Percentiles rank a stretch among this genome's conserved stretches.
Conservation (phyloP, 2,113 vertebrate species). For the Podarcis raffonei region DNA sequence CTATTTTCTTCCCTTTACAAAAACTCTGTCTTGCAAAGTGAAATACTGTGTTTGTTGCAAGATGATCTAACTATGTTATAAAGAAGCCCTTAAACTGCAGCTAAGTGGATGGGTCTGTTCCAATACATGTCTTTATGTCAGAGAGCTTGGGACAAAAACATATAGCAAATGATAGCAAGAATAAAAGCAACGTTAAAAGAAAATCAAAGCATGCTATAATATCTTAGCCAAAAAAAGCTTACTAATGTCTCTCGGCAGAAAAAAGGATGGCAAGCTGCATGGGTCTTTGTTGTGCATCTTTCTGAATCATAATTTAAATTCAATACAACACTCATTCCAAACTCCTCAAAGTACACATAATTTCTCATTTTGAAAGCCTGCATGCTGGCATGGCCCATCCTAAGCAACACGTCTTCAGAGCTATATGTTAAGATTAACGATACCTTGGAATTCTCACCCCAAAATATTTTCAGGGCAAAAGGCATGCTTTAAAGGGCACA, state of each 20-base stretch:
- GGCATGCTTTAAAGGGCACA: not conserved
- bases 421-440: not conserved
- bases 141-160: not conserved
- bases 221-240: not conserved
- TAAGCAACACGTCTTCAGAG: not conserved
- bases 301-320: not conserved
- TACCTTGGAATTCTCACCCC: not conserved
- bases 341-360: not conserved
- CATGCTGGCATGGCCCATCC: too few relatives aligned
- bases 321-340: not conserved
- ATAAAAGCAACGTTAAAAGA: slow-evolving; percentile 20
- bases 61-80: not conserved
- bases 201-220: not conserved
- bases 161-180: slow-evolving; percentile 32
- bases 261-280: not conserved
- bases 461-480: not conserved
- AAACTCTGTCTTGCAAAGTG: slow-evolving; percentile 17
- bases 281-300: too few relatives aligned
- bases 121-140: slow-evolving; percentile 33
- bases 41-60: not conserved
- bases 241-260: not conserved
- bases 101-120: not conserved
- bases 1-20: slow-evolving; percentile 20
- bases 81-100: slow-evolving; percentile 31
- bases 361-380: not conserved